Base-by-base conservation (phyloP, 2,113 vertebrate genomes). In the Lycaon pictus region DNA sequence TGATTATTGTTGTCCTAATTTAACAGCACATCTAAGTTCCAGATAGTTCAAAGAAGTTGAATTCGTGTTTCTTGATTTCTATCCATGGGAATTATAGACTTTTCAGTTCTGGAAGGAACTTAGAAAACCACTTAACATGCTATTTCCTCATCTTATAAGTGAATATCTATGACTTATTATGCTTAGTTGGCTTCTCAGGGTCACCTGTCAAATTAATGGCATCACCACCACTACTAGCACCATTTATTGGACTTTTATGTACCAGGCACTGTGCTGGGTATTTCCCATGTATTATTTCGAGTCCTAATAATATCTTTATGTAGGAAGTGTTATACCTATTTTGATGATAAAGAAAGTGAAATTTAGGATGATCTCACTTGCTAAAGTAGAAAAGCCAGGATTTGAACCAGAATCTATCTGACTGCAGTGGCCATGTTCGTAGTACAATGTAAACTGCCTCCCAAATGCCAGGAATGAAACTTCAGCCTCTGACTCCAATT, bases 51-150 rank as follows among this genome's bases (percentile, higher is more conserved):
- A 88, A 90, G 27, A 95, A 84, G 77, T 67, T 48, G 27, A 95
- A 74, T 90, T 97, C 27, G 56, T 93, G 55, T 90, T 93, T 69
- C 58, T 96, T 81, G 8, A 91, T 90, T 96, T 96, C 60, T 95
- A 69, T 74, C 20, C 23, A 35, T 84, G 53, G 11, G 63, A 71
- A 91, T 63, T 65, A 6, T 65, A 65, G 25, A 43, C 35, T 60
- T 88, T 85, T 76, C 86, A 37, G 72, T 92, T 82, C 58, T 53
- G 2, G 32, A 67, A 83, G 72, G 43, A 13, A 60, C n/a, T 87
- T 92, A 63, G 53, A 43, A 84, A 48, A 69, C 80, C 11, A 63
- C 80, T 77, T 88, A 51, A 7, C 67, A 60, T 72, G 17, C 9
- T 88, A 20, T 53, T 90, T 97, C 58, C 27, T 80, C 53, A 74